Conservation (phyloP, 2,888 invertebrate species). For the Piscicola geometra region DNA sequence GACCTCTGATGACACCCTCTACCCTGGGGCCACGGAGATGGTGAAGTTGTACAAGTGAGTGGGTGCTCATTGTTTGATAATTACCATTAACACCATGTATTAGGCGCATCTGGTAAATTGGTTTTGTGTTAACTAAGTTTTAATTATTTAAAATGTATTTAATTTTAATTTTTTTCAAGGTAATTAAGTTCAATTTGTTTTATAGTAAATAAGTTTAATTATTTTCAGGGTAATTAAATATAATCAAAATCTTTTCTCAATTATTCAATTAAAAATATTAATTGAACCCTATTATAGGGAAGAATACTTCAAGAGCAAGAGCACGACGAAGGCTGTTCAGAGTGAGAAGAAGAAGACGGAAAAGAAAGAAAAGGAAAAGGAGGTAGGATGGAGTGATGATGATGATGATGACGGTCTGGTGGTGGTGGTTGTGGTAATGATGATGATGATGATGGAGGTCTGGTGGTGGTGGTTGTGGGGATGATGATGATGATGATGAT, state of each 20-base stretch:
- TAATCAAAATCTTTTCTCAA: too few species aligned
- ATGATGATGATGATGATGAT: too few species aligned
- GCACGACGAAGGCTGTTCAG: constrained; percentile 57
- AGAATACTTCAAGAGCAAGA: constrained; percentile 58
- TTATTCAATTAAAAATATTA: too few species aligned
- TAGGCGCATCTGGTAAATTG: too few species aligned
- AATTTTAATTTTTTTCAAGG: not conserved
- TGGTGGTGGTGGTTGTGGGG: not conserved
- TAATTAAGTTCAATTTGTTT: not conserved
- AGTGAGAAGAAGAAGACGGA: constrained; percentile 48
- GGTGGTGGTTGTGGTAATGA: not conserved
- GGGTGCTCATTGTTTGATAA: not conserved
- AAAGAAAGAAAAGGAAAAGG: constrained; percentile 49
- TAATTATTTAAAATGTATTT: not conserved
- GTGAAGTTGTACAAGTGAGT: constrained; percentile 34
- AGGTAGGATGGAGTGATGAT: not conserved
- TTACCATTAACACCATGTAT: too few species aligned
- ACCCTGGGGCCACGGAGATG: constrained; percentile 53
- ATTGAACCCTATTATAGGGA: constrained; percentile 47
- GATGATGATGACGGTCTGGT: not conserved
- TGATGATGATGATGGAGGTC: not conserved
- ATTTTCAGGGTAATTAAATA: too few species aligned
- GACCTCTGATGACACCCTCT: constrained; percentile 66
- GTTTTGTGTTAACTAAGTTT: too few species aligned
- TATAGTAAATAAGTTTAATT: constrained; percentile 10